These are phyloP conservation scores for Neuroscelio doddi DNA, from an alignment of 2,888 invertebrate species.

Conservation along the genomic window DNA sequence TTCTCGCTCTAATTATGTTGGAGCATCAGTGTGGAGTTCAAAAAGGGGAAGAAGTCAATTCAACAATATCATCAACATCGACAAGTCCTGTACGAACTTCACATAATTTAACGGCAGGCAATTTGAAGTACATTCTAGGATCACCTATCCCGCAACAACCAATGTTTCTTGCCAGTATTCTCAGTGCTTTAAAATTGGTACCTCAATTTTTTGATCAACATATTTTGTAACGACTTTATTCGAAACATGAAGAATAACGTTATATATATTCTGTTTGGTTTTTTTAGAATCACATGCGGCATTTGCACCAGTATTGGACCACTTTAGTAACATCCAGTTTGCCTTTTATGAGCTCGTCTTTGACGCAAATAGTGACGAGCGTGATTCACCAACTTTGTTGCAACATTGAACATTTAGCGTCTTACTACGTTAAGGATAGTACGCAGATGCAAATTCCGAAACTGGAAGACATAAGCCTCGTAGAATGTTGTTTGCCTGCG, in stretches of 20 bases:
- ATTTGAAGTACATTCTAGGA: conserved; percentile 77
- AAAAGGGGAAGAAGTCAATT: conserved; percentile 71
- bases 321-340: conserved; percentile 85
- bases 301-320: conserved; percentile 88
- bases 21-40: conserved; percentile 80
- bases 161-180: conserved; percentile 85
- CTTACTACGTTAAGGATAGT: conserved; percentile 66
- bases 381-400: conserved; percentile 86
- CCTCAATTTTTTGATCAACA: too few species aligned
- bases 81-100: conserved; percentile 59
- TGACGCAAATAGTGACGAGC: conserved; percentile 84
- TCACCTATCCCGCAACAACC: conserved; percentile 84
- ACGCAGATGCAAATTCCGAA: conserved; percentile 50
- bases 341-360: conserved; percentile 84
- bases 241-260: too few species aligned
- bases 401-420: conserved; percentile 79
- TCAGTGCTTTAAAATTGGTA: conserved; percentile 81
- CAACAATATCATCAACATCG: conserved; percentile 52
- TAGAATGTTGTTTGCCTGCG: conserved; percentile 77
- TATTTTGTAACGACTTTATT: too few species aligned
- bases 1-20: conserved; percentile 82
- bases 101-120: conserved; percentile 62
- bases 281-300: conserved; percentile 77
- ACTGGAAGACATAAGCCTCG: conserved; percentile 61
- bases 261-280: too few species aligned